Conservation (phyloP, 2,888 invertebrate species). For the Drosophila neonasuta region DNA sequence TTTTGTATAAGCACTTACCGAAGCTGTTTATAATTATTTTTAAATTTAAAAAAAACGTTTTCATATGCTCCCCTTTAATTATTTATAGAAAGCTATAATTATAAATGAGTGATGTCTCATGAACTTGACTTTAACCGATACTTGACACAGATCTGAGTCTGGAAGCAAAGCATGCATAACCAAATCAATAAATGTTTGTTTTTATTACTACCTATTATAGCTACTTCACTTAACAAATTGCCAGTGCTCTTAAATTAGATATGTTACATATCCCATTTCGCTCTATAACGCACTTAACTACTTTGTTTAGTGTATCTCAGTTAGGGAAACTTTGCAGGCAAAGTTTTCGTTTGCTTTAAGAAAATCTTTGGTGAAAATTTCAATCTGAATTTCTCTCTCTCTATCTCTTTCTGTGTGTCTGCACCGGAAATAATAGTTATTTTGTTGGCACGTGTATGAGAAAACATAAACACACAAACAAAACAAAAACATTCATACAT, state of each 20-base stretch:
- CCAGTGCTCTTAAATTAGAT: background rate
- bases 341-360: conserved; percentile 19
- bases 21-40: background rate
- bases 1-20: background rate
- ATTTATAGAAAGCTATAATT: background rate
- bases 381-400: conserved; percentile 47
- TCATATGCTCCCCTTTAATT: background rate
- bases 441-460: conserved; percentile 59
- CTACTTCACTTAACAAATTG: background rate
- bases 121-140: background rate
- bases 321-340: conserved; percentile 1
- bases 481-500: conserved; percentile 7
- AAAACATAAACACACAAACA: conserved; percentile 8
- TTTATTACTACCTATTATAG: background rate
- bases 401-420: conserved; percentile 23
- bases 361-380: conserved; percentile 39
- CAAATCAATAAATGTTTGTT: conserved; percentile 6
- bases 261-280: background rate
- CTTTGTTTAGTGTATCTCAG: conserved; percentile 41
- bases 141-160: background rate
- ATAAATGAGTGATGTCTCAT: background rate
- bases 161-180: background rate
- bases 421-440: conserved; percentile 64
- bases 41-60: background rate
- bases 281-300: background rate